phyloP scores from a whole-genome alignment of 2,113 vertebrate genomes.

The Apteryx mantelli region DNA sequence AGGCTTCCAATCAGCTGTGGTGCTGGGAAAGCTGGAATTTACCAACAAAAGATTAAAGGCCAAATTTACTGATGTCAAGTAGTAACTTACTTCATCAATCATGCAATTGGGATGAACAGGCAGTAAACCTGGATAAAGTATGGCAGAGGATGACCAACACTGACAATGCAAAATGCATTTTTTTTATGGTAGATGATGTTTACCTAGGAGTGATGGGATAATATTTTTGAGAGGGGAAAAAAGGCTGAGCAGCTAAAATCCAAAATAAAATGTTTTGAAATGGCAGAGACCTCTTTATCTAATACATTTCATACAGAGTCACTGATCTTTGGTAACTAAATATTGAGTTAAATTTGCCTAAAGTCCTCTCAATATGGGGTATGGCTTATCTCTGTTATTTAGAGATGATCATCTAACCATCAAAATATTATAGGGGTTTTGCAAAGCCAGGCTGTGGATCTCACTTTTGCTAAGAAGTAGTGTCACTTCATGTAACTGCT shows the following conservation, averaged over 20 bases:
- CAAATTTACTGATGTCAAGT: background rate
- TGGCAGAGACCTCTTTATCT: background rate
- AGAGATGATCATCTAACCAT: background rate
- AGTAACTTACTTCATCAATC: background rate
- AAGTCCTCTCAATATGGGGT: background rate
- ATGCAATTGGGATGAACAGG: background rate
- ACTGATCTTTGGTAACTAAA: background rate
- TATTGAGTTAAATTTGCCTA: background rate
- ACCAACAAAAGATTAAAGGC: background rate
- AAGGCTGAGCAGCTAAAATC: background rate
- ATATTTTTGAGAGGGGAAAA: background rate
- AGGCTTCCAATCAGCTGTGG: background rate
- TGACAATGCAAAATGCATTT: background rate
- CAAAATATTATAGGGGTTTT: background rate
- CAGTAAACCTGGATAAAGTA: background rate
- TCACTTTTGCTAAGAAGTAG: background rate
- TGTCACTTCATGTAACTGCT: background rate
- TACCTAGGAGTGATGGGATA: background rate
- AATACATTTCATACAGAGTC: background rate
- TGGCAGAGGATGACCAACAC: background rate
- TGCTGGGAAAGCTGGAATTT: background rate
- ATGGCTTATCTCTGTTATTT: background rate
- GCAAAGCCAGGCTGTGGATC: background rate
- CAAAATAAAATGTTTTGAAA: background rate
- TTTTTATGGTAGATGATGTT: background rate